Evolutionary conservation across 2,113 vertebrate species (phyloP).

Genomic region (Sapayoa aenigma): DNA sequence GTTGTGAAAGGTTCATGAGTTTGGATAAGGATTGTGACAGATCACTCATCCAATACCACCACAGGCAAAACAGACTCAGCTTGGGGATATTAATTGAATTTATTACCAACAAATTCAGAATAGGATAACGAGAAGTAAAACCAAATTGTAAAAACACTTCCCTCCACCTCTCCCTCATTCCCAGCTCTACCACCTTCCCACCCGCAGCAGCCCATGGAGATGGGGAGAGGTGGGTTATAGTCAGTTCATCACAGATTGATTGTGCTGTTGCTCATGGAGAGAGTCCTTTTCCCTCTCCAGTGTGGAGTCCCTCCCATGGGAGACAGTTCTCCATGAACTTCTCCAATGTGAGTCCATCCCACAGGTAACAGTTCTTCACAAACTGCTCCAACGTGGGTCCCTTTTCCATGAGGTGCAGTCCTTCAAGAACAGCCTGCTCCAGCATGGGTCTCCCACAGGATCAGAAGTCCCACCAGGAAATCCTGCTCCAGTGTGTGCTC

Average conservation of each 20-base stretch:
- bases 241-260: neutral
- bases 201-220: neutral
- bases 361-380: neutral
- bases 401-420: neutral
- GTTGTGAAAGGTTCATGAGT: accelerated
- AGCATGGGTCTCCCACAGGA: neutral
- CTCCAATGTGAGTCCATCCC: neutral
- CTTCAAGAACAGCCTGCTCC: neutral
- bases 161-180: neutral
- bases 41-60: neutral
- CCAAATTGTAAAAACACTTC: neutral
- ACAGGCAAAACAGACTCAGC: neutral
- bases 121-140: neutral
- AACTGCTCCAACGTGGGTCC: accelerated
- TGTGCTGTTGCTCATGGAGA: neutral
- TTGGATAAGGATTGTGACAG: neutral
- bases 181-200: neutral
- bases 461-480: neutral
- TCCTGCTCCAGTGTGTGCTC: neutral
- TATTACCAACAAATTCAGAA: neutral
- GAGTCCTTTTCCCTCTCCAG: neutral
- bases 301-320: neutral
- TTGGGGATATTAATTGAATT: neutral
- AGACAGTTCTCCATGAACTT: neutral
- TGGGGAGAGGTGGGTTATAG: neutral